A percentile compares a stretch with the other conserved stretches of the same genome.
Evolutionary conservation across 2,888 invertebrate genomes (phyloP).

Genomic region (Lycophotia porphyrea): DNA sequence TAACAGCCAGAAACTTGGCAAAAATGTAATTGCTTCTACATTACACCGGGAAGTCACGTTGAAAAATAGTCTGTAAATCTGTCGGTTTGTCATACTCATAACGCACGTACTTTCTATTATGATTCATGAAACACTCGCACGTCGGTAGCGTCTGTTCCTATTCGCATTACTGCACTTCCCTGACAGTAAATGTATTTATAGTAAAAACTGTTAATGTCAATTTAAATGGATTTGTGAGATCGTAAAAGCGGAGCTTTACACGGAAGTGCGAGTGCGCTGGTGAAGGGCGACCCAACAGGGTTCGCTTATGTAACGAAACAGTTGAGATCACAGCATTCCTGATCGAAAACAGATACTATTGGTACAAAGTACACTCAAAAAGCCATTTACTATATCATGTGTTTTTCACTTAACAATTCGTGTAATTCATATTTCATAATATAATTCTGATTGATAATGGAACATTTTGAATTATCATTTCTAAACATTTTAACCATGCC

Average conservation of each 20-base stretch:
- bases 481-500: not conserved
- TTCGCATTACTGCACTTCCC: conserved; percentile 35
- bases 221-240: conserved; percentile 29
- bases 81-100: conserved; percentile 15
- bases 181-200: conserved; percentile 31
- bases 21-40: conserved; percentile 1
- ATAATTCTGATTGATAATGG: not conserved
- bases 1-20: not conserved
- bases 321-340: conserved; percentile 51
- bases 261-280: conserved; percentile 54
- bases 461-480: conserved; percentile 1
- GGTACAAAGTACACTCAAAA: not conserved
- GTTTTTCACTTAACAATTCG: not conserved
- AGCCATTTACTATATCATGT: not conserved
- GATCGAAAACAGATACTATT: conserved; percentile 24
- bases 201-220: conserved; percentile 43
- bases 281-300: conserved; percentile 62
- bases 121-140: conserved; percentile 29
- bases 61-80: conserved; percentile 11
- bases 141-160: conserved; percentile 24
- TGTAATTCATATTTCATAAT: not conserved
- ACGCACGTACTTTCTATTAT: conserved; percentile 41
- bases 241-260: conserved; percentile 53
- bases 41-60: conserved; percentile 26
- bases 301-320: conserved; percentile 51